Conservation (phyloP, 2,113 vertebrate genomes). For the Emydocephalus ijimae region DNA sequence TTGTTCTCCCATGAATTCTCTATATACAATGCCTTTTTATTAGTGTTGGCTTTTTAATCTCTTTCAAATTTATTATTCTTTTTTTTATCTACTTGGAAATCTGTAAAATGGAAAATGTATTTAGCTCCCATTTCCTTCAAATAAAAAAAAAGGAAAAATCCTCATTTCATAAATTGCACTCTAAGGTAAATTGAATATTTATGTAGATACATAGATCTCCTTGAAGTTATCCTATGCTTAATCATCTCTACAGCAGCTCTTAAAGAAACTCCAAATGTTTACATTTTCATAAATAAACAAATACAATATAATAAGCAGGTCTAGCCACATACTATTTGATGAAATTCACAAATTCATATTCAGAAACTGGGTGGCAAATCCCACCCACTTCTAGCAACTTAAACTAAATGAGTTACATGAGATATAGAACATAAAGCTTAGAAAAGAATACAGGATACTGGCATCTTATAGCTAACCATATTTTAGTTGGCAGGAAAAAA, state of each 20-base stretch:
- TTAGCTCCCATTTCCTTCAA: conserved; percentile 19
- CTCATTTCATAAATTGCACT: conserved; percentile 23
- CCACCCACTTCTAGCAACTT: background rate
- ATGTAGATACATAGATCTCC: conserved; percentile 24
- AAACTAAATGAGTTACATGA: background rate
- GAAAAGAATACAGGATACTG: background rate
- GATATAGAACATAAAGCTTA: background rate
- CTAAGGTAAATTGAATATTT: conserved; percentile 28
- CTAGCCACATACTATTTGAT: conserved; percentile 13
- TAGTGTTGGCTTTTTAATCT: conserved; percentile 28
- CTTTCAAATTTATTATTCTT: conserved; percentile 17
- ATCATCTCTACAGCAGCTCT: conserved; percentile 10
- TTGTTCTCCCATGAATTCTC: conserved; percentile 7
- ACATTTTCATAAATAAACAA: conserved; percentile 27
- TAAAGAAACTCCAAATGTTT: background rate
- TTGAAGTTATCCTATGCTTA: conserved; percentile 28
- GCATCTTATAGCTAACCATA: background rate
- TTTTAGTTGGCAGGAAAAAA: background rate
- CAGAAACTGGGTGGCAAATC: background rate
- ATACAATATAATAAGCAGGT: conserved; percentile 19
- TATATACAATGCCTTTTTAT: background rate
- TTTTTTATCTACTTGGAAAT: conserved; percentile 7
- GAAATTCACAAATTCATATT: conserved; percentile 6
- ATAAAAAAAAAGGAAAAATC: conserved; percentile 7
- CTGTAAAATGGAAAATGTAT: conserved; percentile 24